phyloP scores from a whole-genome alignment of 2,888 invertebrate genomes.

The Acleris literana region DNA sequence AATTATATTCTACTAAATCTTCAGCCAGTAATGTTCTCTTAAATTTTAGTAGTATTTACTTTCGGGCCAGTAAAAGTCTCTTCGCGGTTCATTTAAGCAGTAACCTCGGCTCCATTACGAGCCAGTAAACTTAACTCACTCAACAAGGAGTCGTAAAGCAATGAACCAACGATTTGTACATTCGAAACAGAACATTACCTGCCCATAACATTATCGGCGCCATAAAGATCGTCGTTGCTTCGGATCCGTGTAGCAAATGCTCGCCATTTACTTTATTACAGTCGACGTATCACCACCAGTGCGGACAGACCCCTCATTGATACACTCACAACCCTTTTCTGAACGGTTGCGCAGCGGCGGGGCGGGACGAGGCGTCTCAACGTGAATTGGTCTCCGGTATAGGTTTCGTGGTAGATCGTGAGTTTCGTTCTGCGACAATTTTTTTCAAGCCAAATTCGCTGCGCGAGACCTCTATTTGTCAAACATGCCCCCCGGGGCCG shows the following conservation, averaged over 20 bases:
- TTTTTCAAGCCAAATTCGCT: conserved; percentile 70
- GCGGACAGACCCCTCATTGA: conserved; percentile 50
- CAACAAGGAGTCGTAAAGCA: conserved; percentile 66
- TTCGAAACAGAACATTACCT: conserved; percentile 76
- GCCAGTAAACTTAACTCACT: conserved; percentile 39
- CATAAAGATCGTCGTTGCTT: conserved; percentile 75
- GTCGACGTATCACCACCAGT: conserved; percentile 61
- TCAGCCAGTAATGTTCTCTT: not conserved
- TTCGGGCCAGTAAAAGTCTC: conserved; percentile 17
- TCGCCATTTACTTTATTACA: conserved; percentile 81
- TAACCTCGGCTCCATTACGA: conserved; percentile 38
- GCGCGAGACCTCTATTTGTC: conserved; percentile 77
- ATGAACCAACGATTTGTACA: conserved; percentile 72
- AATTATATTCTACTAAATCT: not conserved
- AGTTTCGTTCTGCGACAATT: conserved; percentile 67
- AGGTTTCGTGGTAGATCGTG: conserved; percentile 60
- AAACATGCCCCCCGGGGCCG: conserved; percentile 61
- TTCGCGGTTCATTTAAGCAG: conserved; percentile 22
- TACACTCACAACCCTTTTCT: conserved; percentile 39
- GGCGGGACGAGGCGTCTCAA: conserved; percentile 47
- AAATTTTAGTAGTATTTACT: conserved; percentile 15
- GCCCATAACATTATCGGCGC: conserved; percentile 80
- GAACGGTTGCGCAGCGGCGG: conserved; percentile 29
- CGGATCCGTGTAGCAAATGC: conserved; percentile 79
- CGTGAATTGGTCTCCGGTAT: conserved; percentile 51